Base-by-base conservation (phyloP, 1,140 invertebrate species). In the Tetramorium simillimum region DNA sequence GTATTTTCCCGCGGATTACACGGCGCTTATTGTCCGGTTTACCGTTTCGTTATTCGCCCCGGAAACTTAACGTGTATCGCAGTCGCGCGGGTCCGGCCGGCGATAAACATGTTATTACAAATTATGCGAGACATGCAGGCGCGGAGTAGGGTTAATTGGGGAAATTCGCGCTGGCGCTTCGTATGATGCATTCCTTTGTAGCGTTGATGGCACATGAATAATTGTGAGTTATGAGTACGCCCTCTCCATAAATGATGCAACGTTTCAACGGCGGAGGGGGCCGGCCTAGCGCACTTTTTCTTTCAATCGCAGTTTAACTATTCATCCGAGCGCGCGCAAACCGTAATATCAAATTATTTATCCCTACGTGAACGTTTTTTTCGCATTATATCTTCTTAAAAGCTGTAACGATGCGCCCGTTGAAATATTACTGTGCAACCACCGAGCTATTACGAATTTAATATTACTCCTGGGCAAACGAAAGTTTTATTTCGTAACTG, bases 101-200 rank as follows among this genome's bases (percentile, higher is more conserved):
- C 46, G 58, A 88, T 86, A 53, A 62, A 75, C 63, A 49, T 53
- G 72, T 60, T 58, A 73, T 73, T 73, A 56, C 67, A 18, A 73
- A 84, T 84, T 84, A 84, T 62, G 43, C 53, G 80, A 75, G 46
- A 75, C 53, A 49, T 28, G 53, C 37, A 3, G 18, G 21, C 16
- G 46, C 33, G 43, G 40, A 49, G 40, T 49, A 73, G 80, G 40
- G 80, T 60, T 82, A 84, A 84, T 84, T 56, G 69, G 53, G 37
- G 40, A 75, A 73, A 84, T 75, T 73, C 46, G 51, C 9, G 3
- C 67, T 21, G 33, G 77, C 77, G 33, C 33, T 53, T 24, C 80
- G n/a, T 84, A 18, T 49, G 80, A 75, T 84, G 80, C 69, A 75
- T 84, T 84, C 80, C 69, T 84, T 84, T 75, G 56, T 75, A 21